These are phyloP conservation scores for Mesocentrotus franciscanus DNA, from an alignment of 53 echinoderm and acorn worm genomes.

Conservation along the genomic window DNA sequence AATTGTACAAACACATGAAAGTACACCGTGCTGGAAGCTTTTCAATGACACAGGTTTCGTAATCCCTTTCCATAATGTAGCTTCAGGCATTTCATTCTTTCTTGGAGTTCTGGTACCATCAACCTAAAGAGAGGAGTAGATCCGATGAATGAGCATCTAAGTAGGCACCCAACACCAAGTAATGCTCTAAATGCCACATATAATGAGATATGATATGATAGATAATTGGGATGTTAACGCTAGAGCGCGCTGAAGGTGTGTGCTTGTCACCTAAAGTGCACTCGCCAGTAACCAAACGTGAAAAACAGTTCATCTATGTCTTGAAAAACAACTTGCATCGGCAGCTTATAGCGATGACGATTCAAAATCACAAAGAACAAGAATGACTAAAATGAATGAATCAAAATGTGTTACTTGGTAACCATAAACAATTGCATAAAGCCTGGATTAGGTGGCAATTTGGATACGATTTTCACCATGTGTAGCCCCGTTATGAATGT, in stretches of 20 bases:
- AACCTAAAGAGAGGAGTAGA: not conserved
- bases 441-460: slow-evolving; percentile 6
- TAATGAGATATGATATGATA: not conserved
- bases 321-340: not conserved
- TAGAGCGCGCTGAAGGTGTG: not conserved
- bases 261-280: not conserved
- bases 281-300: not conserved
- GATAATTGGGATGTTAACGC: slow-evolving; percentile 17
- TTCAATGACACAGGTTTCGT: not conserved
- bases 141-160: not conserved
- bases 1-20: not conserved
- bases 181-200: slow-evolving; percentile 49
- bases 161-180: slow-evolving; percentile 14
- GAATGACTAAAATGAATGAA: not conserved
- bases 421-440: slow-evolving; percentile 11
- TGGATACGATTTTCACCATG: not conserved
- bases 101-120: not conserved
- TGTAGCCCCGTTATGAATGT: not conserved
- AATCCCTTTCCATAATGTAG: slow-evolving; percentile 9
- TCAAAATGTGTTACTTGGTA: not conserved
- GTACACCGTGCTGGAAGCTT: not conserved
- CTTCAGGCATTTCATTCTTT: not conserved
- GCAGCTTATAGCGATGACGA: not conserved
- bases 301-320: slow-evolving; percentile 23
- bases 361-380: not conserved